Base-by-base conservation (phyloP, 2,797 vertebrate genomes). In the Strix occidentalis region DNA sequence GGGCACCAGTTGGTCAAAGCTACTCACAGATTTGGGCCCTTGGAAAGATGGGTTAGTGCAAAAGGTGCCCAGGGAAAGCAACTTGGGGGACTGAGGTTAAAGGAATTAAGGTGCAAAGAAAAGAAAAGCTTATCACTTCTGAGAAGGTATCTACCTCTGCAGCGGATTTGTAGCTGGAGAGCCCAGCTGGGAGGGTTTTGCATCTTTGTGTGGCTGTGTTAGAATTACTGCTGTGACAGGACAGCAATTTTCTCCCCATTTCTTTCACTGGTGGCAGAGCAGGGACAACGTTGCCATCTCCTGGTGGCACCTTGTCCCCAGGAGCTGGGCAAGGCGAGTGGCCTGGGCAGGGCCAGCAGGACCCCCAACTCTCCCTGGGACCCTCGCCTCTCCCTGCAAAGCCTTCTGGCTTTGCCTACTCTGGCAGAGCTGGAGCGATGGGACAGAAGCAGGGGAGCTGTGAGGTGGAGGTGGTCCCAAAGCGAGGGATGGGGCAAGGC, bases 241-340 rank as follows among this genome's bases (percentile, higher is more conserved):
- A 13, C 37, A 41, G 19, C 13, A 5, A 7, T n/a, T 74, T 31
- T 24, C 4, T 35, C 35, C 18, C 20, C 1, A 0, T 51, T 57
- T 64, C 51, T 26, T 65, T 13, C 43, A 2, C 15, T 2, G 21
- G 8, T 18, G 17, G 33, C 43, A 58, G 90, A 58, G 53, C 23
- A 19, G 1, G 18, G 57, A 39, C 53, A 39, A 51, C 2, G 16
- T 54, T 78, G 81, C 90, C 87, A 66, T 58, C 84, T 84, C 84
- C 90, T 93, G 78, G 68, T 69, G 51, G 35, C 54, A 88, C 16
- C 41, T 45, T 14, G 46, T 51, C 33, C 33, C 56, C 14, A 2
- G 3, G 11, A 72, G 45, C 48, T 16, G n/a, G 54, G 11, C 0
- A 0, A 46, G 14, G 8, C 1, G 3, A 28, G 21, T 15, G 15